These are phyloP conservation scores for Formicarius rufipectus DNA, from an alignment of 2,113 vertebrate genomes.

Conservation along the genomic window DNA sequence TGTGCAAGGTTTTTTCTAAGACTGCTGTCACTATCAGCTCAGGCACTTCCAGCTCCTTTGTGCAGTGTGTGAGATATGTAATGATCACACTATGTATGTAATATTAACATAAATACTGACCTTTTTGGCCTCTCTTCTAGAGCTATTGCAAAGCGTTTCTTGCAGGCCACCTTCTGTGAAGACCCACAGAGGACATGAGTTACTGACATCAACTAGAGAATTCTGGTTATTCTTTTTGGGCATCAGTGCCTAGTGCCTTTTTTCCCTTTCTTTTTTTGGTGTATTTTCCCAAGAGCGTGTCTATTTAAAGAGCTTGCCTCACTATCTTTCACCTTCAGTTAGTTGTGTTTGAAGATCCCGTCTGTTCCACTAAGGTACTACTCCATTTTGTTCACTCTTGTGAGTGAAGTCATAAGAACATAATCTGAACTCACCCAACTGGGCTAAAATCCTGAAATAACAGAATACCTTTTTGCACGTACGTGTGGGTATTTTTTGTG, in stretches of 20 bases:
- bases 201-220: not conserved
- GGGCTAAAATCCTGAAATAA: not conserved
- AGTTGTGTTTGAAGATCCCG: not conserved
- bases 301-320: not conserved
- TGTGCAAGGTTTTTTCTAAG: not conserved
- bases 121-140: not conserved
- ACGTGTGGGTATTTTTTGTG: not conserved
- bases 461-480: rapidly evolving
- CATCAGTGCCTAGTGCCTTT: not conserved
- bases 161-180: not conserved
- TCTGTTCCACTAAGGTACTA: not conserved
- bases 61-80: not conserved
- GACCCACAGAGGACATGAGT: not conserved
- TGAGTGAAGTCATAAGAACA: not conserved
- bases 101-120: not conserved
- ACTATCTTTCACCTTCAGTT: not conserved
- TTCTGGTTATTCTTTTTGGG: not conserved
- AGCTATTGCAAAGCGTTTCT: not conserved
- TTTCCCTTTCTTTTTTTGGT: too few relatives aligned
- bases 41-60: not conserved
- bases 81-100: not conserved
- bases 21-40: not conserved
- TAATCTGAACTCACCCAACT: not conserved
- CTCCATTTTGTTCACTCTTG: not conserved
- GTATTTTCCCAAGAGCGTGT: not conserved